Evolutionary conservation across 2,113 vertebrate genomes (phyloP), one percentile per base, ranked within the genome.

Genomic region (Callorhinus ursinus): DNA sequence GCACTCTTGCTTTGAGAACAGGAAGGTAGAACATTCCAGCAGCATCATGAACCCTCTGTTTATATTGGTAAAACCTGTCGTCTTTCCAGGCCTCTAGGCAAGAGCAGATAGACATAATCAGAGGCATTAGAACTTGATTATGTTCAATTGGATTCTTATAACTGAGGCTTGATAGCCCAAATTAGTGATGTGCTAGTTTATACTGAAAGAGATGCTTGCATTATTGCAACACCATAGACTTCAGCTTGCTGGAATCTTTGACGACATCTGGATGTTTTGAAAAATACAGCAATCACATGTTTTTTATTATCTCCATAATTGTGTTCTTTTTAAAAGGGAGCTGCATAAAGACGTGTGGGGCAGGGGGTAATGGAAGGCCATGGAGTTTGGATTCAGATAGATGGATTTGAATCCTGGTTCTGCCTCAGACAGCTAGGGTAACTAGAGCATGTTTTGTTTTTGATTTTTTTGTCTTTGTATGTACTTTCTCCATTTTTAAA

Each of bases 101-200:
- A 92, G 39, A 92, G 74, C 95, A 96, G 92, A 96, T 92, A 96
- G 92, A 90, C 96, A 97, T 95, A 93, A 97, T 97, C 87, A 83
- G 92, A 90, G 71, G 36, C 92, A 90, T 95, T 96, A 97, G 97
- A 95, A 97, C 93, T 97, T 95, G 98, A 95, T 97, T 93, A 92
- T 86, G 42, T 94, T 93, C 85, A 97, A 86, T 80, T 96, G 71
- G 59, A 94, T 96, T 98, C 92, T 94, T 96, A 74, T 72, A 95
- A 94, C 53, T 5, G 31, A 95, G 55, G n/a, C 83, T 93, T 77
- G 80, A 90, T 81, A 89, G 86, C 83, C 63, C 67, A 90, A 97
- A 93, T 96, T 87, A 95, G 80, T 96, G 93, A 42, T 81, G 28
- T 71, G 57, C 21, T 77, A 81, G 74, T 94, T 95, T 94, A 69